Conservation (phyloP, 92 coral and sea anemone genomes). For the Palythoa caribaeorum region DNA sequence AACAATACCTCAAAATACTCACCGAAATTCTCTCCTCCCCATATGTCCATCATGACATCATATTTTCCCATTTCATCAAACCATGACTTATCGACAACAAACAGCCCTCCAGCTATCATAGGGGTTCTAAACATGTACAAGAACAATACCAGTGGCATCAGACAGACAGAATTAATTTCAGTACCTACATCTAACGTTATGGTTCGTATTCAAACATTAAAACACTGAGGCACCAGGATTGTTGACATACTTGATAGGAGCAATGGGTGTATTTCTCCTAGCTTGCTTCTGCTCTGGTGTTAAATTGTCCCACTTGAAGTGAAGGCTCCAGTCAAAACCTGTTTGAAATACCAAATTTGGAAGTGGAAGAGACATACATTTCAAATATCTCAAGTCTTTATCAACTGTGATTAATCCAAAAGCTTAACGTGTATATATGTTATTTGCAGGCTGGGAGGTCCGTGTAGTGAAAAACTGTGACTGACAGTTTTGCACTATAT, state of each 20-base stretch:
- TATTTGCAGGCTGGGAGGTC: too few species aligned
- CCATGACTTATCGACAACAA: slow-evolving; percentile 88
- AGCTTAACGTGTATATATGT: too few species aligned
- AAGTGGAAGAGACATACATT: too few species aligned
- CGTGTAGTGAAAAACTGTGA: too few species aligned
- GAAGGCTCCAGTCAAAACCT: slow-evolving; percentile 99
- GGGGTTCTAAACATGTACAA: slow-evolving; percentile 75
- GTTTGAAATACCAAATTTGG: neutral
- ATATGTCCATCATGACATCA: slow-evolving; percentile 99
- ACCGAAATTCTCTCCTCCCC: slow-evolving; percentile 99
- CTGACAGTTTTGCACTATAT: too few species aligned
- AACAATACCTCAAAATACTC: slow-evolving; percentile 25
- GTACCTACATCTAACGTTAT: neutral
- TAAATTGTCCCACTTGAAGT: slow-evolving; percentile 97
- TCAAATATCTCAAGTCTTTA: too few species aligned
- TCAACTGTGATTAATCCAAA: too few species aligned
- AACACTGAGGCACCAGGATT: too few species aligned
- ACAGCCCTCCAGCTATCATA: slow-evolving; percentile 98
- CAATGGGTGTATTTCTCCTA: slow-evolving; percentile 79
- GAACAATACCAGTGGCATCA: neutral
- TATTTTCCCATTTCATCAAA: slow-evolving; percentile 91
- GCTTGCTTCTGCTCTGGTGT: slow-evolving; percentile 91
- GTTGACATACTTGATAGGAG: slow-evolving; percentile 88
- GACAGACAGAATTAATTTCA: neutral
- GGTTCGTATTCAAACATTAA: too few species aligned